Evolutionary conservation across 2,888 invertebrate species (phyloP), one percentile per base, ranked within the genome.

Genomic region (Zygaena filipendulae): DNA sequence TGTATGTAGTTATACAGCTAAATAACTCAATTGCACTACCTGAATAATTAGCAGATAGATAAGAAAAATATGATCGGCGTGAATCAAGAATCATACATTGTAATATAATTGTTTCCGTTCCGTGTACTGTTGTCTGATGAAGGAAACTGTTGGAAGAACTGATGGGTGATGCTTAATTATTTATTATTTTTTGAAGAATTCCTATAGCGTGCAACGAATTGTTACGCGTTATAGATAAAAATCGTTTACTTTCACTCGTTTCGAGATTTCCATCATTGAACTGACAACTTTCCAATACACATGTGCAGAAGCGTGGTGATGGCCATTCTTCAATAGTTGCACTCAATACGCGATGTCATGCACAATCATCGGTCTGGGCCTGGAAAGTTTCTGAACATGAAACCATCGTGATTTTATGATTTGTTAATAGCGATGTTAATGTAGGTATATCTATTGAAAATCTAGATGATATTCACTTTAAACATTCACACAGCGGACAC

Each of bases 251-350:
- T 62, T 63, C 61, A 53, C 59, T 47, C 28, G 41, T 34, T 48
- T 39, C 31, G 48, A 62, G 56, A 66, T 67, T 69, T 68, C 61
- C 71, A 72, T 68, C 60, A 62, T 56, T 59, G 52, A 51, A 45
- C 55, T 54, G 54, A 51, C 58, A 50, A 68, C 74, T 74, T 75
- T 72, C 77, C 70, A 75, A 70, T 66, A 62, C 54, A 55, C 52
- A 63, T 59, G 59, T 57, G 57, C 52, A 45, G 44, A 44, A 42
- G 35, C 43, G 39, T 30, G 43, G 39, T 45, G 59, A 47, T 49
- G 52, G 48, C 47, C 52, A 57, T 57, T 59, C 52, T 53, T 55
- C 40, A 47, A 7, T 11, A 33, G 40, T 45, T 48, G 39, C 43
- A 41, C 43, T 43, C 47, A 55, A 57, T 47, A 37, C 43, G 58